Evolutionary conservation across 2,888 invertebrate genomes (phyloP), one percentile per base, ranked within the genome.

Genomic region (Epistrophe eligans): DNA sequence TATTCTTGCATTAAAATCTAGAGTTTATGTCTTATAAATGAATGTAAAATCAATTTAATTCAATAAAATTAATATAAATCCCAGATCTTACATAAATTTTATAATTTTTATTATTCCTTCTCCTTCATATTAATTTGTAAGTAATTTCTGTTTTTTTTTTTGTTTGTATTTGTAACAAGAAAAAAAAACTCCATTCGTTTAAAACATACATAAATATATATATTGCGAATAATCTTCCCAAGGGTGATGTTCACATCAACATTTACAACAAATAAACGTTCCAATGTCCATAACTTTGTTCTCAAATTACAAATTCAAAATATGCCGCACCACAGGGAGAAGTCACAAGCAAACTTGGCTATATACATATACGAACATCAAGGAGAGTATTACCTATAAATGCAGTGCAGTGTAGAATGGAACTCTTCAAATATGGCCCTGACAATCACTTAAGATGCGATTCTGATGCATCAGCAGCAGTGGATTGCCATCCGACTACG

Each of bases 341-440:
- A 32, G 8, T 45, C 60, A 13, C 28, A 40, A 38, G 9, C 52
- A 8, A 5, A 8, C 0, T 5, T 4, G 4, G 32, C 32, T 32
- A 32, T n/a, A n/a, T n/a, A n/a, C n/a, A n/a, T n/a, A n/a, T 32
- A 32, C 32, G 7, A 32, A 32, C 32, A 6, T 4, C 32, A 32
- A 8, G 7, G 45, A 45, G 45, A 45, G n/a, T 35, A 35, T 24
- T 24, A 24, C 24, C 24, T 7, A n/a, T 4, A 13, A 1, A 4
- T 15, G 15, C 1, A 60, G 28, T 11, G 19, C 38, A 58, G 35
- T n/a, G 35, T n/a, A n/a, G 9, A 9, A 8, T 40, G 38, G 35
- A 55, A 55, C 19, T 71, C 38, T 52, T 77, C 81, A 81, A 77
- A 81, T 77, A 77, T 71, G 64, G 71, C 70, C 62, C 71, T 71